Percentiles rank a stretch among this genome's conserved stretches.
phyloP scores from a whole-genome alignment of 64 coral and sea anemone species.

The Hydrozoanthus tunicans region DNA sequence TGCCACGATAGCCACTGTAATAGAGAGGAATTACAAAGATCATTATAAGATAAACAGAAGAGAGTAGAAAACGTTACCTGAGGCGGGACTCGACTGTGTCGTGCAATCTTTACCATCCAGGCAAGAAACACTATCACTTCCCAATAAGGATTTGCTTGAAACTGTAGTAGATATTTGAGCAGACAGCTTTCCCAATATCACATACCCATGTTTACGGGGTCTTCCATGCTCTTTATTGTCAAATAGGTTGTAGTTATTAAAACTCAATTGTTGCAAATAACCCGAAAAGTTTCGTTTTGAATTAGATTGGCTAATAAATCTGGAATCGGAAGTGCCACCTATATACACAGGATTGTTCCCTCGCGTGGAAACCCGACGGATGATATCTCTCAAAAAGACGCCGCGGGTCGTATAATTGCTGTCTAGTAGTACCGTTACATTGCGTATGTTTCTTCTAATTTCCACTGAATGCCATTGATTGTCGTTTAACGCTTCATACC shows the following conservation, averaged over 20 bases:
- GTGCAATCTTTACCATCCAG: slow-evolving; percentile 23
- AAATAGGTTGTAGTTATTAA: slow-evolving; percentile 37
- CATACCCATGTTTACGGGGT: slow-evolving; percentile 18
- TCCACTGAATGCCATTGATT: slow-evolving; percentile 42
- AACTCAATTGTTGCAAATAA: slow-evolving; percentile 36
- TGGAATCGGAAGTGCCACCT: slow-evolving; percentile 4
- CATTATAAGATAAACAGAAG: too few relatives aligned
- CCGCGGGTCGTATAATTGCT: not conserved
- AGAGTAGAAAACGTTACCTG: slow-evolving; percentile 1
- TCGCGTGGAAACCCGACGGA: not conserved
- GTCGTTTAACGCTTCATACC: slow-evolving; percentile 25
- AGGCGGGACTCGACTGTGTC: too few relatives aligned
- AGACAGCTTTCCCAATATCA: slow-evolving; percentile 26
- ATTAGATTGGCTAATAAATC: not conserved
- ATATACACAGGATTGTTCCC: not conserved
- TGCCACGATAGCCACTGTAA: too few relatives aligned
- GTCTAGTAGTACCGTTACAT: slow-evolving; percentile 36
- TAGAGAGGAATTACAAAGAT: too few relatives aligned
- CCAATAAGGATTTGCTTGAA: not conserved
- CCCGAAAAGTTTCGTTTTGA: slow-evolving; percentile 40
- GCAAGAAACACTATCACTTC: not conserved
- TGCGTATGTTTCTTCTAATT: slow-evolving; percentile 12
- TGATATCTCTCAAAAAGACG: not conserved
- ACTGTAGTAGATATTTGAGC: slow-evolving; percentile 15
- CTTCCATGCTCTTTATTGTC: slow-evolving; percentile 28